These are phyloP conservation scores for Cololabis saira DNA, from an alignment of 2,113 vertebrate genomes.

Conservation along the genomic window DNA sequence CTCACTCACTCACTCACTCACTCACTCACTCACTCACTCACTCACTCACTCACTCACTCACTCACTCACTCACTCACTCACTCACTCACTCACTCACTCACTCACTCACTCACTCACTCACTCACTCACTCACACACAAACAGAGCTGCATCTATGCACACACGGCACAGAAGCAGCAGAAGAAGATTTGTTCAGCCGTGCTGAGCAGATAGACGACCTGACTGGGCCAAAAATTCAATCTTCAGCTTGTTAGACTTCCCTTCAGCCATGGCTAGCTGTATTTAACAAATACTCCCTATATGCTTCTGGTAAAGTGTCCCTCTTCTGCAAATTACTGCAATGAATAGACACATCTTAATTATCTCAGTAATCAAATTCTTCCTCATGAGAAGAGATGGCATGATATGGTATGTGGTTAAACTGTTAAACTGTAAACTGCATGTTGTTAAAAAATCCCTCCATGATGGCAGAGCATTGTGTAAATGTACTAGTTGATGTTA, in stretches of 20 bases:
- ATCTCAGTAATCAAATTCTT: no score
- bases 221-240: slow-evolving; percentile 24
- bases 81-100: no score
- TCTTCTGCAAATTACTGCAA: not conserved
- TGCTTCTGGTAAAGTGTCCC: slow-evolving; percentile 32
- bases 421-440: no score
- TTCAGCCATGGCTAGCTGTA: slow-evolving; percentile 38
- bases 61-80: no score
- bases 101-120: not conserved
- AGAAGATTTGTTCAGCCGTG: slow-evolving; percentile 53
- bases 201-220: slow-evolving; percentile 11
- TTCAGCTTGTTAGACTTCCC: slow-evolving; percentile 11
- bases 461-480: no score
- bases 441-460: no score
- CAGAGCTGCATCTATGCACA: slow-evolving; percentile 28
- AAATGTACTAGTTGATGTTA: no score
- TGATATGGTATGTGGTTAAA: no score
- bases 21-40: no score
- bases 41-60: no score
- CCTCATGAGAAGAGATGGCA: no score
- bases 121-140: not conserved
- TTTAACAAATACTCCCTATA: slow-evolving; percentile 32
- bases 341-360: no score
- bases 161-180: slow-evolving; percentile 30
- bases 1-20: not conserved